Evolutionary conservation across 2,888 invertebrate genomes (phyloP), one percentile per base, ranked within the genome.

Genomic region (Troilus luridus): DNA sequence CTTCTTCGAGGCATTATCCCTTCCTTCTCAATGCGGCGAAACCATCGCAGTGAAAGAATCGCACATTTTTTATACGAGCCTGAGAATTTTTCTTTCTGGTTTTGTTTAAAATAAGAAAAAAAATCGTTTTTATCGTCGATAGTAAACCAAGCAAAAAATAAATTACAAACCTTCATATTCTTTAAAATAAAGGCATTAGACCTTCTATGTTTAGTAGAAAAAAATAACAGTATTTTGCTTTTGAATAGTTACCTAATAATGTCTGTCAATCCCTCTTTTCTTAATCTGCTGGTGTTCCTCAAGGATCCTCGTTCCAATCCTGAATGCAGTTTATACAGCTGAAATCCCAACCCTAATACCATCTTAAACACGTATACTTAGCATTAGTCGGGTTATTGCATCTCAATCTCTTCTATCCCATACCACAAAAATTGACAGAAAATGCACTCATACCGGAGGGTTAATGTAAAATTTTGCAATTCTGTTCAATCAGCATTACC

Each of bases 1-100:
- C 67, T 67, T 77, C 41, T 77, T 77, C 41, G 17, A 8, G 41
- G 85, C 56, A 41, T 85, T 85, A 85, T 85, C 54, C 85, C 56
- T 85, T 56, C 56, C 21, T 85, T 85, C 58, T 56, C n/a, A 56
- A 21, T 85, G 85, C 12, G 56, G 85, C 41, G 54, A 85, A 85
- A 85, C n/a, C 85, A 56, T 85, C 11, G 56, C 56, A n/a, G 56
- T n/a, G 85, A 56, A 85, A 85, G 56, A 85, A 85, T 56, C 56
- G 85, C 85, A 41, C n/a, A n/a, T 85, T 56, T 85, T 56, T 81
- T 54, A 24, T 77, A 17, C 24, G 7, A 41, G 64, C 9, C 64
- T n/a, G 24, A 11, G 24, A 77, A 77, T 41, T 27, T 77, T 41
- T 41, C 72, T 41, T 77, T 77, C 41, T 9, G 5, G 1, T 41